Evolutionary conservation across 2,797 vertebrate genomes (phyloP), one percentile per base, ranked within the genome.

Genomic region (Mormyrops boulengeri): DNA sequence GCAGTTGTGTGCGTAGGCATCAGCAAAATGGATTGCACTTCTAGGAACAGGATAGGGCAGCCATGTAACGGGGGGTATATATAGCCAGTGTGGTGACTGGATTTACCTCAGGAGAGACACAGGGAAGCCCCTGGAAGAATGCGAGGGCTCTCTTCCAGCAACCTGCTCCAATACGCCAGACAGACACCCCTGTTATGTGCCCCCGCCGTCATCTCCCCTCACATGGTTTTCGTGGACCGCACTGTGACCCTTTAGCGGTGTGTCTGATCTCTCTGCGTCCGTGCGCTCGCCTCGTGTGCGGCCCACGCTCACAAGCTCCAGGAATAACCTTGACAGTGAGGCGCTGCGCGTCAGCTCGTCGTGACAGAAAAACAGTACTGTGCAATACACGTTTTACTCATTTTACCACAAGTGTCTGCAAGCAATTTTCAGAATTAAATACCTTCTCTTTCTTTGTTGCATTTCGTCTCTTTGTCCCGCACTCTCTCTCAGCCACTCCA

Each of bases 61-160:
- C 89, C 57, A 87, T 55, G 88, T 89, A 89, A 89, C 91, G 85
- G 89, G 60, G 60, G 88, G 90, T 93, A 94, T 92, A 93, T 93
- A 93, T 93, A 93, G 91, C 88, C 82, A 87, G 89, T 89, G 66
- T 69, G 88, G 91, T 93, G 92, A 91, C 91, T 91, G 90, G 93
- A 92, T 93, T 93, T 93, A 93, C 85, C 89, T 91, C 91, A 89
- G 92, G 90, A 89, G 88, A 89, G 88, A 89, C 90, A 92, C 73
- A 93, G 93, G 93, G 93, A 94, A 94, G 92, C 93, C 92, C 93
- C 92, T 87, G 87, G 86, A 91, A 92, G 90, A 90, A 93, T 88
- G 85, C 41, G 66, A 88, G 90, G 90, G 91, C 91, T 85, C 88
- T 12, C 44, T 57, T 92, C 93, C 93, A 93, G 88, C 91, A 93